Conservation (phyloP, 1,140 invertebrate genomes). For the Copidosoma floridanum region DNA sequence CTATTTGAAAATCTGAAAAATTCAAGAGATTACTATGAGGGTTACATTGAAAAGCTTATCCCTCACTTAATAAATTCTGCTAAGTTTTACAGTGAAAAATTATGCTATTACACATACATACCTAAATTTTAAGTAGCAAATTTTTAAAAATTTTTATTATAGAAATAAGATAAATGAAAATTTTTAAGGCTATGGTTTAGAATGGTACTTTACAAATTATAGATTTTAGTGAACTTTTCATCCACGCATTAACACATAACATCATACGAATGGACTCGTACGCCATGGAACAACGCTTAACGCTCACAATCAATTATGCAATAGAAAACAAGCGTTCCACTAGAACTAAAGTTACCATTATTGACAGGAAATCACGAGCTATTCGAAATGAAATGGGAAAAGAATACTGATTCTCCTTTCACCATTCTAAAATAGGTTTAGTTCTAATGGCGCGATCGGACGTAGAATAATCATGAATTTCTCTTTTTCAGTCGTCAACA, state of each 20-base stretch:
- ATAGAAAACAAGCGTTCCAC: background rate
- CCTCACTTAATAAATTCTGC: no score
- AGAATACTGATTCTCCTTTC: background rate
- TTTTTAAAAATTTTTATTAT: no score
- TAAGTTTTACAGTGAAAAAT: no score
- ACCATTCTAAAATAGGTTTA: background rate
- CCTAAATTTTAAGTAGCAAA: no score
- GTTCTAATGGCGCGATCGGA: background rate
- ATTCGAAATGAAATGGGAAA: background rate
- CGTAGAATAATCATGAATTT: background rate
- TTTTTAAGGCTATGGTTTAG: no score
- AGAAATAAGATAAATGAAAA: no score
- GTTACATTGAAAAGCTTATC: no score
- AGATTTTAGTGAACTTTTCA: background rate
- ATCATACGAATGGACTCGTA: background rate
- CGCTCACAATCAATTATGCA: background rate
- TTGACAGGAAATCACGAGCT: background rate
- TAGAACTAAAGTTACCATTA: background rate
- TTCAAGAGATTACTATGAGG: no score
- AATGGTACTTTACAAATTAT: background rate
- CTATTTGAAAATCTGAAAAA: no score
- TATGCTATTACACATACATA: no score
- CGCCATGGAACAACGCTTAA: background rate
- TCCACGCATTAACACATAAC: background rate
- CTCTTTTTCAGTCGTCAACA: background rate